These are phyloP conservation scores for Arbacia lixula DNA, from an alignment of 53 echinoderm and acorn worm genomes.

Conservation along the genomic window DNA sequence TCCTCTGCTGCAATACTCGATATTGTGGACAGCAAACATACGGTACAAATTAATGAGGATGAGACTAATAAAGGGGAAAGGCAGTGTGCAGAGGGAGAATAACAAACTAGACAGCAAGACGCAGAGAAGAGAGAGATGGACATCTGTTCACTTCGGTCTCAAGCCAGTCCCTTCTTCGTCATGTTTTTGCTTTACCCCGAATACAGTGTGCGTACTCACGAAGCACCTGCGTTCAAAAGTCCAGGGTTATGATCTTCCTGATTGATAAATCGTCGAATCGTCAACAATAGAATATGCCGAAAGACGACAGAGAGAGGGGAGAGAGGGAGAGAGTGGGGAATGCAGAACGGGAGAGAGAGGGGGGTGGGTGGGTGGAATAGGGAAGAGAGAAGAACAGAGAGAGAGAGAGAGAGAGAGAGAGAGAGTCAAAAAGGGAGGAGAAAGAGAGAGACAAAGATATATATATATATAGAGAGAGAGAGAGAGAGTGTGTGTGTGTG, in stretches of 20 bases:
- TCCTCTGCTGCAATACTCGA: too few relatives aligned
- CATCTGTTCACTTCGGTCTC: too few relatives aligned
- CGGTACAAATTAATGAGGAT: too few relatives aligned
- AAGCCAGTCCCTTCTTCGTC: neutral
- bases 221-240: constrained; percentile 25
- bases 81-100: too few relatives aligned
- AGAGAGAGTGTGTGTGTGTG: too few relatives aligned
- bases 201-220: constrained; percentile 1
- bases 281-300: neutral
- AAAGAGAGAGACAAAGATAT: neutral
- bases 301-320: neutral
- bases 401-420: too few relatives aligned
- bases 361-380: neutral
- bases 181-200: neutral
- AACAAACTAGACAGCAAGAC: too few relatives aligned
- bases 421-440: too few relatives aligned
- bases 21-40: too few relatives aligned
- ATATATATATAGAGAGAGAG: neutral
- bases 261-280: constrained; percentile 26
- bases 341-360: neutral
- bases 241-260: constrained; percentile 1
- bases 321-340: neutral
- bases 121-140: too few relatives aligned
- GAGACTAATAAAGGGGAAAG: too few relatives aligned
- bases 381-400: neutral